These are phyloP conservation scores for Hedychridium roseum DNA, from an alignment of 2,888 invertebrate genomes.

Conservation along the genomic window DNA sequence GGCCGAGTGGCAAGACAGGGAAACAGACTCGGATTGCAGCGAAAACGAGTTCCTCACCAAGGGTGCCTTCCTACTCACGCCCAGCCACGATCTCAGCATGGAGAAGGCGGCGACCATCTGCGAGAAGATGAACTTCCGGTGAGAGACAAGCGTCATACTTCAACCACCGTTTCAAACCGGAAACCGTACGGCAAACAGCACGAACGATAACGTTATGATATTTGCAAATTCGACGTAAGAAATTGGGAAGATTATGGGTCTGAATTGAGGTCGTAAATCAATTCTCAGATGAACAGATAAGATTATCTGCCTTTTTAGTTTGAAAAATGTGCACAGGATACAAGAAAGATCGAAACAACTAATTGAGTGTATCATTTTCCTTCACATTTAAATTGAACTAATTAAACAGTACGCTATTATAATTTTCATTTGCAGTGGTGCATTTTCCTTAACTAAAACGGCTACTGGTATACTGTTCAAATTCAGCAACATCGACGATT, in stretches of 20 bases:
- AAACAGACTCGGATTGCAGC: constrained; percentile 82
- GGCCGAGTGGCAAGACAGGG: constrained; percentile 66
- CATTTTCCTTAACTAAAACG: constrained; percentile 86
- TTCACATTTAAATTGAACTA: neutral
- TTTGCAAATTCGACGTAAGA: too few relatives aligned
- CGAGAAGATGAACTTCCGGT: constrained; percentile 83
- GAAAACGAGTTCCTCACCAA: constrained; percentile 81
- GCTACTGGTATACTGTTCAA: constrained; percentile 89
- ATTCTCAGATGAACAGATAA: too few relatives aligned
- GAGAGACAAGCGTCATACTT: too few relatives aligned
- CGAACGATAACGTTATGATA: too few relatives aligned
- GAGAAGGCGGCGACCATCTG: constrained; percentile 86
- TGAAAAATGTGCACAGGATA: neutral
- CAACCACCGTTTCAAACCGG: too few relatives aligned
- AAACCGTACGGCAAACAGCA: too few relatives aligned
- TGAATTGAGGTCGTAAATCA: too few relatives aligned
- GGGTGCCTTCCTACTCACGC: constrained; percentile 84
- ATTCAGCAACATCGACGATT: constrained; percentile 87
- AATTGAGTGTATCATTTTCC: neutral
- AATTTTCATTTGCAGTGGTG: constrained; percentile 68
- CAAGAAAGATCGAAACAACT: neutral
- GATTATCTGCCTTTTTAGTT: too few relatives aligned
- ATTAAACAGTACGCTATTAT: neutral
- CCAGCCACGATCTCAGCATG: constrained; percentile 85
- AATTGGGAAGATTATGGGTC: too few relatives aligned